Evolutionary conservation across 2,888 invertebrate species (phyloP), one percentile per base, ranked within the genome.

Genomic region (Stenotaenia linearis): DNA sequence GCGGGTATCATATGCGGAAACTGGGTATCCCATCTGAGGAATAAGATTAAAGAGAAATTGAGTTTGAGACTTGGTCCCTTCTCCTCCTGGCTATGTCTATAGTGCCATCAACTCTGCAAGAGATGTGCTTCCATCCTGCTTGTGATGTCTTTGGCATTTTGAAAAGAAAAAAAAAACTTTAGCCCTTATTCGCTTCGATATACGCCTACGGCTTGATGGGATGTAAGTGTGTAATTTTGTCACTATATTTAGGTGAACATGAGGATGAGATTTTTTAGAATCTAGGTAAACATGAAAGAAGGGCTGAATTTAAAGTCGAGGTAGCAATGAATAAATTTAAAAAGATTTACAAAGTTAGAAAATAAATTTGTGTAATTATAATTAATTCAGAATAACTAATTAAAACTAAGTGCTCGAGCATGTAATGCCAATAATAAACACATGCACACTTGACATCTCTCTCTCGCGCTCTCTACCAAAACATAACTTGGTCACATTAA

Each of bases 41-140:
- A 69, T 69, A 69, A 69, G 69, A 69, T 69, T 69, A 69, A 69
- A 69, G 69, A 69, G 25, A 69, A 69, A 69, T 69, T 69, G 69
- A 69, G 69, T 69, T 69, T 69, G 69, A 69, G 69, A 69, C 69
- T 69, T 15, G 69, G 69, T 69, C 69, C 69, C 28, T 69, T 69
- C 69, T 28, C 69, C 69, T 69, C 15, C 28, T 69, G 69, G 69
- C 69, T 69, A 69, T 69, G 69, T 69, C 69, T 69, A 69, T 69
- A 69, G 69, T 69, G 69, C 69, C 69, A 69, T 69, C 69, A 69
- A 69, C 69, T 69, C 28, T 69, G 69, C 28, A 69, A 69, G 69
- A 69, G 69, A 25, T 28, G 25, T 69, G 25, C 69, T 50, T 28
- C 25, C 69, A 69, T 28, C 28, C 69, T 69, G 69, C 69, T 69